Base-by-base conservation (phyloP, 2,113 vertebrate species). In the Cyanoramphus novaezelandiae region DNA sequence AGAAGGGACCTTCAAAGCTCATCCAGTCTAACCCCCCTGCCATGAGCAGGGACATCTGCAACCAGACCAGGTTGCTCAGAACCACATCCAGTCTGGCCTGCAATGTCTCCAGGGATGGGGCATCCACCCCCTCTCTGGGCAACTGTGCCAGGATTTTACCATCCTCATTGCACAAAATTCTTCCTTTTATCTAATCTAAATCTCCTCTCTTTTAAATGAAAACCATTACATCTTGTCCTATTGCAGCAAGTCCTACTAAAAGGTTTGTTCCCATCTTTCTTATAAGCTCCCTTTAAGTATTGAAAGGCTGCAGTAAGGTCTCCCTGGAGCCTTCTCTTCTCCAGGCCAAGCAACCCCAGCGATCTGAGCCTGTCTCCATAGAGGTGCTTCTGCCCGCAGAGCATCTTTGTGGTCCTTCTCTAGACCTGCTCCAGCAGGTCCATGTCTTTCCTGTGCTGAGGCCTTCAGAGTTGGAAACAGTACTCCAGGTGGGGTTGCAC, bases 391-490 rank as follows among this genome's bases (percentile, higher is more conserved):
- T 72, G 3, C 25, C 10, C 75, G 57, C 11, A 16, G 37, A 4
- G 20, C 7, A 59, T 64, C 6, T 69, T 33, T 0, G 0, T 69
- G 60, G 31, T n/a, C 37, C 41, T 77, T 27, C 27, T 78, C 60
- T 74, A 65, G 37, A 21, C 70, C 27, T 0, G 0, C 19, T 69
- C 29, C 64, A 68, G 0, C 43, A 77, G 21, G 0, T 91, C 64
- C 37, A 2, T 77, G 43, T 79, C n/a, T 17, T 49, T 64, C 19
- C 23, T 64, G 10, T 83, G 44, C n/a, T 90, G 80, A 11, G n/a
- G 13, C 8, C 35, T 4, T 33, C 35, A 57, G 53, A 50, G 43
- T 12, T 80, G 62, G 39, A 69, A 0, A 2, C 41, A 69, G 33
- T 8, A 39, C 35, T 52, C 6, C 37, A 59, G 33, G 12, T 64